Evolutionary conservation across 2,113 vertebrate genomes (phyloP), one percentile per base, ranked within the genome.

Genomic region (Nycticebus coucang): DNA sequence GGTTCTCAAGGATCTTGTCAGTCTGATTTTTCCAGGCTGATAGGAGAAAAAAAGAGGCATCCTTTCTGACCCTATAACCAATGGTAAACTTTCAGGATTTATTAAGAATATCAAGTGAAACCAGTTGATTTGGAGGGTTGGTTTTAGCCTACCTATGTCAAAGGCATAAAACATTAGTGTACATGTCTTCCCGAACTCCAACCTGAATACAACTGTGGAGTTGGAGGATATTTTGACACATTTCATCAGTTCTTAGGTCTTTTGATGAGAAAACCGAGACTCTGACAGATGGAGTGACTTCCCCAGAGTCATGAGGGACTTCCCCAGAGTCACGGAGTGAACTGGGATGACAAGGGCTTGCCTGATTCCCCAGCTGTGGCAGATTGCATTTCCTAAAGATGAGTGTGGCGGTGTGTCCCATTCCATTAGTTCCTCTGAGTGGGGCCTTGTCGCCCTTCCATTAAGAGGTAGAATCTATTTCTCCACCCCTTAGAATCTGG

Each of bases 291-390:
- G 37, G 28, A 26, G 15, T 0, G 59, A 41, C 18, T 53, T 2
- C 3, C 1, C 8, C 37, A 0, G 28, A 1, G 15, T 7, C 24
- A 22, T n/a, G 28, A 26, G 15, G 0, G 59, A 41, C 18, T 53
- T 2, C 3, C 1, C 8, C 37, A 0, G 28, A 1, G 15, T 7
- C 24, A 22, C 21, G 5, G 79, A 26, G 86, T 7, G 62, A 59
- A 60, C 13, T 7, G 35, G 21, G 21, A 2, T 24, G 53, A 78
- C 80, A 62, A 92, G 53, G 57, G 1, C 64, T 17, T 1, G 1
- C 7, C 21, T 13, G 7, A 1, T 68, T 68, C 2, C 0, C 26
- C 4, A 5, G 2, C 4, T 28, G 41, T 0, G 22, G 6, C 30
- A 57, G 6, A 5, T 0, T 7, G 18, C 35, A 6, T 69, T 84